A percentile compares a stretch with the other conserved stretches of the same genome.
Evolutionary conservation across 92 coral and sea anemone species (phyloP).

Genomic region (Epizoanthus rinbou): DNA sequence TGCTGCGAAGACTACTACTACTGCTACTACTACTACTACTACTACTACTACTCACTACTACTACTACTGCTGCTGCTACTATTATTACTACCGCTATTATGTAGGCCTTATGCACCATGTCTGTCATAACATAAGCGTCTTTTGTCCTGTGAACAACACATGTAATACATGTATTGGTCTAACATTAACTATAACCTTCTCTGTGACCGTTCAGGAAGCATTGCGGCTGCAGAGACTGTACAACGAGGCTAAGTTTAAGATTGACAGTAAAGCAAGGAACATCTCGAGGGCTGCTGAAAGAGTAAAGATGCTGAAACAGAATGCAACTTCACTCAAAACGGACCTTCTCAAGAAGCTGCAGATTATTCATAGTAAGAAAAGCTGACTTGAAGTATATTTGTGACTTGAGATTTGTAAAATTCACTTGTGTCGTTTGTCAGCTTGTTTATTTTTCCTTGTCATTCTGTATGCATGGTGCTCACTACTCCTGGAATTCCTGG

Average conservation of each 20-base stretch:
- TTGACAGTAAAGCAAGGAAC: slow-evolving; percentile 46
- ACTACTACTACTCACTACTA: too few species aligned
- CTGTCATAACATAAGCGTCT: too few species aligned
- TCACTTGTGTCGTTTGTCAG: too few species aligned
- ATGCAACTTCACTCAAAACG: slow-evolving; percentile 34
- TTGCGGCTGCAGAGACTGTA: slow-evolving; percentile 51
- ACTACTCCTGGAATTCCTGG: too few species aligned
- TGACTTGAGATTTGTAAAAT: too few species aligned
- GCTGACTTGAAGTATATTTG: neutral
- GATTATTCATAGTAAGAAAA: slow-evolving; percentile 59
- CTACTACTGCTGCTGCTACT: too few species aligned
- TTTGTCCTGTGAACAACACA: neutral
- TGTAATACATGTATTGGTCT: neutral
- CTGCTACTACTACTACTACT: too few species aligned
- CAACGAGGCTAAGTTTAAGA: slow-evolving; percentile 58
- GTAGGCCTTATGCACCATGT: too few species aligned
- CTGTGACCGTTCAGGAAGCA: slow-evolving; percentile 64
- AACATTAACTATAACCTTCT: neutral
- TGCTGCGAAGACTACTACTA: too few species aligned
- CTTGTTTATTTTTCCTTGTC: too few species aligned
- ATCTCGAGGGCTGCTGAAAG: slow-evolving; percentile 64
- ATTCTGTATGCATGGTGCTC: too few species aligned
- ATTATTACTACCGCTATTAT: too few species aligned
- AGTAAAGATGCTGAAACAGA: slow-evolving; percentile 47
- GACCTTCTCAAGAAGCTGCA: slow-evolving; percentile 51